phyloP scores from a whole-genome alignment of 1,140 invertebrate genomes.

The Neocloeon triangulifer region DNA sequence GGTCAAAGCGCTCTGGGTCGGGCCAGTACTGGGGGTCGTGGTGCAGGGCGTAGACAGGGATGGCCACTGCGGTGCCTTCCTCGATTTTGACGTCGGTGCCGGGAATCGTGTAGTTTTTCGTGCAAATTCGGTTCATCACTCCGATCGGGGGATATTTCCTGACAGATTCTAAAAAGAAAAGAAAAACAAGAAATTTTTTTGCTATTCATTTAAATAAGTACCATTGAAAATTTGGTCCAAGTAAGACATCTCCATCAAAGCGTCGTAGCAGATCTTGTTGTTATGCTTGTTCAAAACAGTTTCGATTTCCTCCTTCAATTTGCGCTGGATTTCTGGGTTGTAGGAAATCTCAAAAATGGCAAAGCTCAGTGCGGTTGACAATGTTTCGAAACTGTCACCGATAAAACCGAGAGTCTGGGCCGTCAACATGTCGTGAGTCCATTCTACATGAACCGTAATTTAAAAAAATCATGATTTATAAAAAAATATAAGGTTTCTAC shows the following conservation, averaged over 20 bases:
- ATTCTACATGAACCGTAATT: not conserved
- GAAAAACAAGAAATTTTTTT: slow-evolving; percentile 10
- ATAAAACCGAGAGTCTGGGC: slow-evolving; percentile 39
- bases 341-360: slow-evolving; percentile 30
- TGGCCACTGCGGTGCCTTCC: slow-evolving; percentile 19
- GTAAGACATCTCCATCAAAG: slow-evolving; percentile 31
- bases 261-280: slow-evolving; percentile 29
- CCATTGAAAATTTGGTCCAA: no score
- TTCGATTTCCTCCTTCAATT: slow-evolving; percentile 28
- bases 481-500: slow-evolving; percentile 1
- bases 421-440: slow-evolving; percentile 15
- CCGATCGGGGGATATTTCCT: slow-evolving; percentile 14
- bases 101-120: slow-evolving; percentile 1
- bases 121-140: not conserved
- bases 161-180: slow-evolving; percentile 15
- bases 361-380: slow-evolving; percentile 31
- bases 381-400: slow-evolving; percentile 48
- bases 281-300: slow-evolving; percentile 17
- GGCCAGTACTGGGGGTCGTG: slow-evolving; percentile 28
- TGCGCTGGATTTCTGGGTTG: slow-evolving; percentile 29
- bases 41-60: slow-evolving; percentile 24
- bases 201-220: no score
- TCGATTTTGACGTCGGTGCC: slow-evolving; percentile 15
- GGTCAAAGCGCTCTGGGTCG: slow-evolving; percentile 36
- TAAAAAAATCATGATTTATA: no score